Base-by-base conservation (phyloP, 2,113 vertebrate species). In the Arenaria interpres region DNA sequence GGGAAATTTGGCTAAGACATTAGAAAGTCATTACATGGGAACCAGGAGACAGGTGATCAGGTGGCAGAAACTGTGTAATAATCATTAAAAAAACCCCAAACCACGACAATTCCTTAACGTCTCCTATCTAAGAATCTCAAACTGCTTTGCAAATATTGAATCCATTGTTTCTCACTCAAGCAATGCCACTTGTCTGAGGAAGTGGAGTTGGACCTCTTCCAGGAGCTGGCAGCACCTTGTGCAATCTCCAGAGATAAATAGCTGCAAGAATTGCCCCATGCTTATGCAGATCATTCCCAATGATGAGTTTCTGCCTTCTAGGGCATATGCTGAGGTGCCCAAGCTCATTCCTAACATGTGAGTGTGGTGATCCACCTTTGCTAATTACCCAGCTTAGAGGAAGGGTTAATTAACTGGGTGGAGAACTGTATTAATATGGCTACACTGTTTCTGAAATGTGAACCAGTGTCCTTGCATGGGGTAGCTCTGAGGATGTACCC, bases 301-400 rank as follows among this genome's bases (percentile, higher is more conserved):
- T 21, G 62, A 86, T 57, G 85, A 80, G 95, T 95, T 90, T 93
- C 90, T 95, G 82, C 64, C 96, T 96, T 95, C 88, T 77, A 96
- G 89, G 81, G 91, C 62, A 91, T 23, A 66, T 60, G 35, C 71
- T 82, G 81, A 83, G 45, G 48, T 88, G 87, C 74, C 71, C 74
- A 50, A 82, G 32, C 77, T 94, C 91, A 91, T 97, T 96, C 96
- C 81, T 89, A 62, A 50, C n/a, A 64, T 85, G 48, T 93, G 93
- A 85, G 18, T 91, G 50, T 64, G 71, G 35, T 79, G 94, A 96
- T 91, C 62, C 85, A 76, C 89, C 92, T 96, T 73, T 88, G 53
- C 37, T 91, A 93, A 96, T 95, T 84, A 92, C 14, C 25, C 71
- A 83, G 30, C 45, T 91, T 67, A 85, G 85, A 84, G 53, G 79